Percentiles rank a stretch among this genome's conserved stretches.
Evolutionary conservation across 2,888 invertebrate species (phyloP).

Genomic region (Tenthredo scrophulariae): DNA sequence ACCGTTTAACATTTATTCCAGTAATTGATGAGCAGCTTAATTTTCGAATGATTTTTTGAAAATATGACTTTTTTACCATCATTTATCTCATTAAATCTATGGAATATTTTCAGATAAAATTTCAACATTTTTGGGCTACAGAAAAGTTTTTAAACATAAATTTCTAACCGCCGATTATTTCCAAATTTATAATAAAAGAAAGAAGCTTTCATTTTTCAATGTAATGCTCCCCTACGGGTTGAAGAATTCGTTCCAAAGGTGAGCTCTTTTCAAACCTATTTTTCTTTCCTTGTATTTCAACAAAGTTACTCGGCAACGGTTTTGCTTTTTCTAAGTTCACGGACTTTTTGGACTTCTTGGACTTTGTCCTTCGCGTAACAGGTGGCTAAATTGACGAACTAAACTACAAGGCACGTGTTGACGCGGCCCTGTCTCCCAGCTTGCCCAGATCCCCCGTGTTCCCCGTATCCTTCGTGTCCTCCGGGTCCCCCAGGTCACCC

Average conservation of each 20-base stretch:
- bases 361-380: constrained; percentile 44
- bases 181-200: neutral
- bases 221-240: neutral
- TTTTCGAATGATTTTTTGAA: neutral
- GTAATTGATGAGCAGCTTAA: neutral
- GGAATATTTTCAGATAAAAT: neutral
- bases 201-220: neutral
- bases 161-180: neutral
- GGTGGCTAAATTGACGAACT: constrained; percentile 41
- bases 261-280: neutral
- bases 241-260: neutral
- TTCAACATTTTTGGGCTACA: neutral
- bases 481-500: constrained; percentile 33
- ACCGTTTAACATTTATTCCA: too few species aligned
- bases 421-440: constrained; percentile 27
- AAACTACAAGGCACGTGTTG: constrained; percentile 43
- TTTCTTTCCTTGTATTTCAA: neutral
- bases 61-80: neutral
- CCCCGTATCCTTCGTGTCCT: constrained; percentile 20
- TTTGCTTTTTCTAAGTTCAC: constrained; percentile 17
- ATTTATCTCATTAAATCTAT: neutral
- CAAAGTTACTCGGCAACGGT: constrained; percentile 8
- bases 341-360: constrained; percentile 28
- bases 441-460: neutral
- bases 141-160: neutral